Percentiles rank a stretch among this genome's conserved stretches.
Evolutionary conservation across 1,140 invertebrate species (phyloP).

Genomic region (Liolophura sinensis): DNA sequence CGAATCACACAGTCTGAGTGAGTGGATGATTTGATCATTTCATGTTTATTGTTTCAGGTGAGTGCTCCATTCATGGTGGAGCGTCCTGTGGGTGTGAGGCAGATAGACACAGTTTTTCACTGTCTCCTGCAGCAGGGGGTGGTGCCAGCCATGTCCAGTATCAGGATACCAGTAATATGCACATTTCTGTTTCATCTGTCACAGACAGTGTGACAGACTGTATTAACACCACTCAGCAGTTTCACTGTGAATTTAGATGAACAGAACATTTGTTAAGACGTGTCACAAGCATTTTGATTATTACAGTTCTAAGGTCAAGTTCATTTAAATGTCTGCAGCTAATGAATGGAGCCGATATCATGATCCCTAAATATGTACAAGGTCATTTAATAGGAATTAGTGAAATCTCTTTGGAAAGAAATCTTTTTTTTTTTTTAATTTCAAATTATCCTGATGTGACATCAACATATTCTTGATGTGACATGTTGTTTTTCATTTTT

Average conservation of each 20-base stretch:
- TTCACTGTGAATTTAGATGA: too few species aligned
- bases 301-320: too few species aligned
- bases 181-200: too few species aligned
- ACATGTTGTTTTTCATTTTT: conserved; percentile 9
- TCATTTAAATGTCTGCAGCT: too few species aligned
- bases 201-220: neutral
- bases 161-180: conserved; percentile 47
- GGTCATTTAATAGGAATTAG: too few species aligned
- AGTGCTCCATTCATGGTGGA: conserved; percentile 51
- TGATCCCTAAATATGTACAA: too few species aligned
- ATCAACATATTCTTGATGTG: neutral
- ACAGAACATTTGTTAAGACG: too few species aligned
- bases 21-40: neutral
- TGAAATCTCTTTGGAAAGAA: too few species aligned
- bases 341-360: too few species aligned
- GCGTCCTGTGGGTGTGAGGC: conserved; percentile 33
- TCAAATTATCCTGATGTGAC: neutral
- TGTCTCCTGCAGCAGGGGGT: conserved; percentile 46
- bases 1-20: neutral
- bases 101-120: conserved; percentile 49
- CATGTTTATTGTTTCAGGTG: conserved; percentile 32
- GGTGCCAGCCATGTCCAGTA: conserved; percentile 45
- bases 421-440: too few species aligned
- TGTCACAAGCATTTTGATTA: too few species aligned
- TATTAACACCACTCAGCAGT: too few species aligned